Base-by-base conservation (phyloP, 2,888 invertebrate genomes). In the Bhutanitis thaidina region DNA sequence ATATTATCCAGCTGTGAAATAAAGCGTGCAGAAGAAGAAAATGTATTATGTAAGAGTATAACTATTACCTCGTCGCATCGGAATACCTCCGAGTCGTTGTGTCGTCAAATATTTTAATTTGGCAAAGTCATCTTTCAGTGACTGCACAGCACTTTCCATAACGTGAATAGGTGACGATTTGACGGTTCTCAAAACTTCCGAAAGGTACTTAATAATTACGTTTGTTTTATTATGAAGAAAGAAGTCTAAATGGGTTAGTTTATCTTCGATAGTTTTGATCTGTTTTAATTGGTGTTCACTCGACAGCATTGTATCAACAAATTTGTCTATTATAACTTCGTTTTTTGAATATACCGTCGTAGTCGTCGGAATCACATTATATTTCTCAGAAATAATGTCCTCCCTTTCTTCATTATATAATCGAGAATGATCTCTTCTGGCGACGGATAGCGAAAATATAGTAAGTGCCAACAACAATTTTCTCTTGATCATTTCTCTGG, bases 271-370 rank as follows among this genome's bases (percentile, higher is more conserved):
- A 0, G 64, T 61, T 56, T 84, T 82, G 27, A 87, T 73, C 71
- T 79, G 71, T 55, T 78, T 80, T 32, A 85, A 62, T 56, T 85
- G 85, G 54, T 65, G 74, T 51, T 86, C 84, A 48, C 80, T 82
- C 0, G 78, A 61, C 67, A 86, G 71, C 10, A 88, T 61, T 0
- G 78, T 82, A 44, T 86, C 81, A 0, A 84, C 75, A 56, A 87
- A 85, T 43, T 80, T 83, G 51, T 86, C 86, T 0, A 83, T 76
- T 0, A 80, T 72, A 1, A 61, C 61, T 34, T 80, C 83, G 1
- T 70, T 69, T 40, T 67, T 67, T 5, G 59, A 43, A 0, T 55
- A 54, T 7, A 57, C 53, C 3, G 56, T 46, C 1, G 56, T 58
- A 0, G 67, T 61, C 0, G 74, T 66, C 0, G 74, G 63, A 1